Evolutionary conservation across 2,113 vertebrate species (phyloP).

Genomic region (Oreocharis arfaki): DNA sequence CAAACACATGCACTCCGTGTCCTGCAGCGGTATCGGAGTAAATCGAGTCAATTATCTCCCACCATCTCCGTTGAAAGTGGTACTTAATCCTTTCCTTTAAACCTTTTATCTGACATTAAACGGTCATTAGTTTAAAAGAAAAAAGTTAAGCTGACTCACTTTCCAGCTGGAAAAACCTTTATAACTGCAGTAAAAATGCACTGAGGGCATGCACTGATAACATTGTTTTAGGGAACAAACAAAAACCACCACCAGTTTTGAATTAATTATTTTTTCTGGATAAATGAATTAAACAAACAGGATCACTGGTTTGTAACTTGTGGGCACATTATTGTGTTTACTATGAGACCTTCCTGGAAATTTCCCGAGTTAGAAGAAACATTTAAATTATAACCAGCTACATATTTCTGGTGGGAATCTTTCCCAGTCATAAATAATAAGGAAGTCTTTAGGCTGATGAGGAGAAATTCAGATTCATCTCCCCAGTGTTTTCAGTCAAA

Average conservation of each 20-base stretch:
- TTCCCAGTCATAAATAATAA: slow-evolving; percentile 1
- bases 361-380: not conserved
- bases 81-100: slow-evolving; percentile 47
- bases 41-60: slow-evolving; percentile 28
- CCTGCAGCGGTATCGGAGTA: not conserved
- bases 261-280: slow-evolving; percentile 23
- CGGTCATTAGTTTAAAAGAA: slow-evolving; percentile 47
- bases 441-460: not conserved
- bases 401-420: not conserved
- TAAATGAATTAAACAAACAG: slow-evolving; percentile 21
- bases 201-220: not conserved
- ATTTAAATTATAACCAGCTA: not conserved
- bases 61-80: slow-evolving; percentile 39
- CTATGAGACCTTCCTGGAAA: slow-evolving; percentile 24
- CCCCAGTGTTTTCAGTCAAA: not conserved
- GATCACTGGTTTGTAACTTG: not conserved
- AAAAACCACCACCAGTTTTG: not conserved
- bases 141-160: slow-evolving; percentile 27
- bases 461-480: not conserved
- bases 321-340: not conserved
- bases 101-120: slow-evolving; percentile 51
- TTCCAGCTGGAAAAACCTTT: slow-evolving; percentile 35
- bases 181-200: slow-evolving; percentile 14
- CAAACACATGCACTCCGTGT: fast-evolving
- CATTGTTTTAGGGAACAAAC: slow-evolving; percentile 20